phyloP scores from a whole-genome alignment of 2,113 vertebrate genomes.

The Australoheros scitulus region DNA sequence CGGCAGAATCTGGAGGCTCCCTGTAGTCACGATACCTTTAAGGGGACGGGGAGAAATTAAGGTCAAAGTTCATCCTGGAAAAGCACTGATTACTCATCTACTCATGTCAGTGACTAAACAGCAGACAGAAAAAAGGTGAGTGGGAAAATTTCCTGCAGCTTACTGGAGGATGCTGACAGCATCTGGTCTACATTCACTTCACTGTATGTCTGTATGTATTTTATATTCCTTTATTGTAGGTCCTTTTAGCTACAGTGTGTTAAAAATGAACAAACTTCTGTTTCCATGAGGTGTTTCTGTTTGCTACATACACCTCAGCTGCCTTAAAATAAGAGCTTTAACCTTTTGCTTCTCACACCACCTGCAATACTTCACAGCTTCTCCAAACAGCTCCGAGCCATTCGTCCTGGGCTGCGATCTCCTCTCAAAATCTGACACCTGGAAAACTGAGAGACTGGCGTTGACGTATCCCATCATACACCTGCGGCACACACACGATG shows the following conservation, averaged over 20 bases:
- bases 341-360: constrained; percentile 43
- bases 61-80: constrained; percentile 15
- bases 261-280: not conserved
- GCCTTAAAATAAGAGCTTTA: not conserved
- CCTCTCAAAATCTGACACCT: constrained; percentile 90
- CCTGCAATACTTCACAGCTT: constrained; percentile 90
- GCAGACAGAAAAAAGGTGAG: not conserved
- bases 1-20: constrained; percentile 86
- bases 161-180: not conserved
- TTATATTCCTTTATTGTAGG: too few relatives aligned
- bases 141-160: not conserved
- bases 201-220: too few relatives aligned
- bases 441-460: constrained; percentile 90
- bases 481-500: constrained; percentile 66
- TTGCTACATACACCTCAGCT: not conserved
- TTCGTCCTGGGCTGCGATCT: constrained; percentile 85
- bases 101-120: not conserved
- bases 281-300: not conserved
- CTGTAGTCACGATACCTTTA: constrained; percentile 93
- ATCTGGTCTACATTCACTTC: not conserved
- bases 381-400: constrained; percentile 85
- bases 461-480: constrained; percentile 96
- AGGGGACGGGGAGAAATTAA: not conserved
- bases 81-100: not conserved
- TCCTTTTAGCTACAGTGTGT: not conserved